Conservation (phyloP, 1,140 invertebrate genomes). For the Calliphora vicina region DNA sequence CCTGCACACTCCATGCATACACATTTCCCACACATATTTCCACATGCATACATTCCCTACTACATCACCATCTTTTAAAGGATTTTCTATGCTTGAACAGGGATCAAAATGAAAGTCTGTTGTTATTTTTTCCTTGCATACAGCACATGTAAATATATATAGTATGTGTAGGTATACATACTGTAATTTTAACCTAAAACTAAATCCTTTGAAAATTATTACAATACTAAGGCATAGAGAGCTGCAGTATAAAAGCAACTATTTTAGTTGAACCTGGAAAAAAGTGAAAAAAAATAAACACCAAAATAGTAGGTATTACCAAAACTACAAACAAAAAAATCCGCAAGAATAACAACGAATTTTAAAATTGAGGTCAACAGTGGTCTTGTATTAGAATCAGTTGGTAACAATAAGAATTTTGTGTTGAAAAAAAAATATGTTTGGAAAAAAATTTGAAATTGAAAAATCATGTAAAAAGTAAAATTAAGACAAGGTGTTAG, state of each 20-base stretch:
- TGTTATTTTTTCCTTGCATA: too few species aligned
- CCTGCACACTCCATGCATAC: too few species aligned
- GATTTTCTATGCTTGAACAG: not conserved
- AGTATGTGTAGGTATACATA: not conserved
- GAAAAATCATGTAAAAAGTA: not conserved
- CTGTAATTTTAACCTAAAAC: not conserved
- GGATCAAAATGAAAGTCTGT: not conserved
- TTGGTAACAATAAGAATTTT: not conserved
- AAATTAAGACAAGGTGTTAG: not conserved
- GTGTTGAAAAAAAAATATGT: not conserved
- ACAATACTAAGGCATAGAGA: not conserved
- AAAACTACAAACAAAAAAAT: not conserved
- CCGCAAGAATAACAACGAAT: not conserved
- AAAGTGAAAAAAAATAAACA: not conserved
- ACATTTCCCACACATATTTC: too few species aligned
- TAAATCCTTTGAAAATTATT: conserved; percentile 11
- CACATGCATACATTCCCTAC: not conserved
- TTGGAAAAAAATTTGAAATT: not conserved
- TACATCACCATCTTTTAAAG: not conserved
- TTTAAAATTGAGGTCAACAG: not conserved
- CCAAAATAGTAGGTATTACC: not conserved
- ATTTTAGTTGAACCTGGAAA: not conserved
- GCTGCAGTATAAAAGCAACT: not conserved
- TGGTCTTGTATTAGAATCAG: not conserved
- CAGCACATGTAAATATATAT: too few species aligned